Evolutionary conservation across 1,140 invertebrate species (phyloP).

Genomic region (Zaprionus gabonicus): DNA sequence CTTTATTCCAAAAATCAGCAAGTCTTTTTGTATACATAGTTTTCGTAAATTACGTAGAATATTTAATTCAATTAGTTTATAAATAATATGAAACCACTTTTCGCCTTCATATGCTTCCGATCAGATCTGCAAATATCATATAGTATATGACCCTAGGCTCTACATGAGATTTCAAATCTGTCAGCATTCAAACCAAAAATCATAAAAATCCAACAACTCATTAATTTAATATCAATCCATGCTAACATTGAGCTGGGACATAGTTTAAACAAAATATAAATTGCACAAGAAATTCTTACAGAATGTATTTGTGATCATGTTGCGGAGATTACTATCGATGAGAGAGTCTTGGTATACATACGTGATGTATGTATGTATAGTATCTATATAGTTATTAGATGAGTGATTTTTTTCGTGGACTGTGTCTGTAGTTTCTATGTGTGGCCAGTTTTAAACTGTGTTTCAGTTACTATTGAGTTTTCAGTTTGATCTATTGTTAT

Average conservation of each 20-base stretch:
- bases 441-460: conserved; percentile 69
- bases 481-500: conserved; percentile 68
- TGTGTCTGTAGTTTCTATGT: conserved; percentile 80
- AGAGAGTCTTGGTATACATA: conserved; percentile 26
- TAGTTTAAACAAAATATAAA: conserved; percentile 44
- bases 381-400: conserved; percentile 42
- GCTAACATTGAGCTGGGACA: conserved; percentile 27
- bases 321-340: conserved; percentile 21
- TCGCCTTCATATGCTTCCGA: conserved; percentile 1
- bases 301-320: conserved; percentile 51
- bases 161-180: conserved; percentile 66
- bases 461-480: conserved; percentile 79
- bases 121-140: conserved; percentile 22
- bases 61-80: conserved; percentile 24
- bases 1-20: conserved; percentile 71
- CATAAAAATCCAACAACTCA: conserved; percentile 37
- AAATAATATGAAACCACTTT: conserved; percentile 61
- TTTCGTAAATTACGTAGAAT: conserved; percentile 39
- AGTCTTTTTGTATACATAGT: conserved; percentile 54
- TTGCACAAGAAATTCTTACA: conserved; percentile 76
- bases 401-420: conserved; percentile 46
- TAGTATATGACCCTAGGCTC: conserved; percentile 17
- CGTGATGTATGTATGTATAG: conserved; percentile 21
- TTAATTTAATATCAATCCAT: conserved; percentile 6
- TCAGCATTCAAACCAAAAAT: conserved; percentile 36